phyloP scores from a whole-genome alignment of 2,797 vertebrate species.

The Sitta carolinensis region DNA sequence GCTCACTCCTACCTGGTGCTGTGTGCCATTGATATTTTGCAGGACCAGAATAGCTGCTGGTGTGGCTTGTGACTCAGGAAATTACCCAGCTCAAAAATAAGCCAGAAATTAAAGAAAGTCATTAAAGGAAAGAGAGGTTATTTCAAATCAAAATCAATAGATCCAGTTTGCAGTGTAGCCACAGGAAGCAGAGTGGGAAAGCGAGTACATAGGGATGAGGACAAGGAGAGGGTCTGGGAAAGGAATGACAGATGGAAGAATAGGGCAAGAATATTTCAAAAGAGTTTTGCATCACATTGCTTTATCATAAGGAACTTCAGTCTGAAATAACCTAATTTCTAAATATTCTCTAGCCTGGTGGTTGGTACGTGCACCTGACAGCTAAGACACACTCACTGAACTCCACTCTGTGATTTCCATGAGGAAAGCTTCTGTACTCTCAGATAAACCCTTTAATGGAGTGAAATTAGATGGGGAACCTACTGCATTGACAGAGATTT shows the following conservation, averaged over 20 bases:
- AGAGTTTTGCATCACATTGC: not conserved
- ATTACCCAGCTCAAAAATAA: not conserved
- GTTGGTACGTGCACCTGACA: not conserved
- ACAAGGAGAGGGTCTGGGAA: not conserved
- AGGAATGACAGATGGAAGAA: not conserved
- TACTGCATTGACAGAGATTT: not conserved
- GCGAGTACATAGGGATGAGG: rapidly evolving
- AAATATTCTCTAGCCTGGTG: not conserved
- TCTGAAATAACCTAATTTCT: not conserved
- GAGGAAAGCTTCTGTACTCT: not conserved
- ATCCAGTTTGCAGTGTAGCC: not conserved
- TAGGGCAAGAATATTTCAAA: not conserved
- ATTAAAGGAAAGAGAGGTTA: not conserved
- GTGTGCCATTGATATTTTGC: not conserved
- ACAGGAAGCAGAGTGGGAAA: not conserved
- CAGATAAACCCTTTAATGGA: not conserved
- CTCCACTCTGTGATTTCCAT: not conserved
- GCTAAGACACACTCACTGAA: not conserved
- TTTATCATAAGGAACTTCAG: not conserved
- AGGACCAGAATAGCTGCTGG: not conserved
- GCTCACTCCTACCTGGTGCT: not conserved
- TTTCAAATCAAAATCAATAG: not conserved
- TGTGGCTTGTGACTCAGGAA: not conserved
- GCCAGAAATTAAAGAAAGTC: not conserved
- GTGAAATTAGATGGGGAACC: not conserved